Evolutionary conservation across 2,888 invertebrate genomes (phyloP), one percentile per base, ranked within the genome.

Genomic region (Parnassius apollo): DNA sequence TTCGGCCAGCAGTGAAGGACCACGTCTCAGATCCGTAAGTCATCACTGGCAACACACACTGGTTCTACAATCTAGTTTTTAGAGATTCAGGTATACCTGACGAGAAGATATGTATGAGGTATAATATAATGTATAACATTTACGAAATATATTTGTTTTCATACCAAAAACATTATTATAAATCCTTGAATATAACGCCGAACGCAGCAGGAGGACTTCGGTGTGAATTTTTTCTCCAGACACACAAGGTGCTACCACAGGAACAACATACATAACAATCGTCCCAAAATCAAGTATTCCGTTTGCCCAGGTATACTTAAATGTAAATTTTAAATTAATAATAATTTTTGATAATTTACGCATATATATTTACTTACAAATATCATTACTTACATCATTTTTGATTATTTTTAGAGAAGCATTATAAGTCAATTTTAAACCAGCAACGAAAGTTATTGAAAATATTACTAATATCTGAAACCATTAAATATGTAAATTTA

Each of bases 381-480:
- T 44, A 2, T 11, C n/a, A n/a, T 12, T 52, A 72, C 81, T 77
- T 74, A 85, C 86, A 64, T 74, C 67, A 45, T 73, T 71, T 46
- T 71, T 72, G 45, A 85, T 82, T 22, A 83, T 63, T 13, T 68
- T 66, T 42, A 78, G 64, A 4, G 81, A 77, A 2, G 80, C 73
- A 10, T 66, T 12, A 62, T 78, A 86, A 46, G 77, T 73, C 57
- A 75, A 73, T 12, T 65, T 68, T 55, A 88, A 68, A 51, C 77
- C 75, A 8, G 71, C 69, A 9, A 76, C 61, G 62, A 88, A 86
- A 1, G 80, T 69, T 0, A 77, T 65, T 53, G 80, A 73, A 9
- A 88, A 71, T 42, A 78, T 76, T 3, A 81, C 71, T 62, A 86
- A 67, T 49, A 86, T 68, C 86, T 88, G 80, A 67, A 84, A 81